Base-by-base conservation (phyloP, 2,113 vertebrate genomes). In the Mormyrus lacerda region DNA sequence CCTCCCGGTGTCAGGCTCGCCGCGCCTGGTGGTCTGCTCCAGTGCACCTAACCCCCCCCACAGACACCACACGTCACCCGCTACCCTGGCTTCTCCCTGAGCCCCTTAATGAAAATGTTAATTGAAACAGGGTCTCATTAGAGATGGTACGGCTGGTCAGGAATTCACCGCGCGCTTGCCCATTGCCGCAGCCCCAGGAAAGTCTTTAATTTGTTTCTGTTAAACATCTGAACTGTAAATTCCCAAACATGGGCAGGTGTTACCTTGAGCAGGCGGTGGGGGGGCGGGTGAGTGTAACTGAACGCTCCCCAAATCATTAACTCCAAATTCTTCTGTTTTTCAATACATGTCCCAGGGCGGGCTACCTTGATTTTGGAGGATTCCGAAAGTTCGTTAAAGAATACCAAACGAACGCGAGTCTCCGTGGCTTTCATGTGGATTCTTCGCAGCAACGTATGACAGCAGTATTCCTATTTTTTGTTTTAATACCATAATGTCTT, bases 171-270 rank as follows among this genome's bases (percentile, higher is more conserved):
- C 51, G 87, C 58, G 88, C 87, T 50, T 3, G 85, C 88, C 91
- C 91, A 90, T 31, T 92, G 44, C 58, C 85, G 76, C 91, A 3
- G 27, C 42, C 90, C 48, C 51, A 48, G 92, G 92, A 91, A 94
- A 94, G 92, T 94, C 91, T 93, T 95, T 95, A 91, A 94, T 95
- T 95, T 94, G 93, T 93, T 95, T 95, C 94, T 93, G 89, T 92
- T 93, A 91, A 92, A 93, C 65, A 9, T 93, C 90, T 93, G 88
- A 94, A 92, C 94, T 94, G 92, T 93, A 94, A 94, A 93, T 92
- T 93, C 90, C 92, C 92, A 93, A 93, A 93, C 92, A 94, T 91
- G 27, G 61, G 10, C 42, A 42, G 51, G 8, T 44, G n/a, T 84
- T 65, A 27, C 51, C 61, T 65, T 84, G 31, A 79, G 87, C 89